A percentile compares a stretch with the other conserved stretches of the same genome.
These are phyloP conservation scores for Erebia aethiops DNA, from an alignment of 2,888 invertebrate species.

Conservation along the genomic window DNA sequence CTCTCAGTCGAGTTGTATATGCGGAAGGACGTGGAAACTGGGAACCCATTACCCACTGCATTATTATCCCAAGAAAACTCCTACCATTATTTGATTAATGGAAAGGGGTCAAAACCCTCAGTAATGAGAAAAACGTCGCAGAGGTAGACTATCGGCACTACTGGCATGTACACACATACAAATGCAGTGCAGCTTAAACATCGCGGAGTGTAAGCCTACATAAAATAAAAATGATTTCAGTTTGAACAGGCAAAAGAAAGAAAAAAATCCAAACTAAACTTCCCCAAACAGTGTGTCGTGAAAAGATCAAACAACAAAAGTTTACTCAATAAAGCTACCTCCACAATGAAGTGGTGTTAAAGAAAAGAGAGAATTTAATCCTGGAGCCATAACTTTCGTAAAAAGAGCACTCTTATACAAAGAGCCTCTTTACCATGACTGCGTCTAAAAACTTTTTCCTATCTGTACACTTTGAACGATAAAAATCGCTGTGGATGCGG, in stretches of 20 bases:
- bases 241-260: not conserved
- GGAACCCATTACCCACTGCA: no score
- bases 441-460: slow-evolving; percentile 70
- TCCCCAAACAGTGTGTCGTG: slow-evolving; percentile 24
- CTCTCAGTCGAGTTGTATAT: no score
- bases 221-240: not conserved
- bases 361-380: slow-evolving; percentile 74
- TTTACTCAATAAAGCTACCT: slow-evolving; percentile 51
- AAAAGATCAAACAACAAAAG: slow-evolving; percentile 39
- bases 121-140: no score
- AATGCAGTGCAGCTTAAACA: no score
- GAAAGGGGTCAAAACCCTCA: no score
- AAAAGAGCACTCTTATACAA: slow-evolving; percentile 70
- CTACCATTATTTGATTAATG: no score
- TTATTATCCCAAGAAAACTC: no score
- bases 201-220: not conserved
- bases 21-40: no score
- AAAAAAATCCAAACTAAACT: slow-evolving; percentile 13
- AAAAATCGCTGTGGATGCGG: slow-evolving; percentile 43
- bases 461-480: slow-evolving; percentile 45
- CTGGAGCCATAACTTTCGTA: slow-evolving; percentile 70
- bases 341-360: slow-evolving; percentile 58
- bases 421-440: slow-evolving; percentile 68
- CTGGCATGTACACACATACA: no score
- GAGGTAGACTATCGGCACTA: no score